Evolutionary conservation across 2,113 vertebrate genomes (phyloP).

Genomic region (Tringa solitaria): DNA sequence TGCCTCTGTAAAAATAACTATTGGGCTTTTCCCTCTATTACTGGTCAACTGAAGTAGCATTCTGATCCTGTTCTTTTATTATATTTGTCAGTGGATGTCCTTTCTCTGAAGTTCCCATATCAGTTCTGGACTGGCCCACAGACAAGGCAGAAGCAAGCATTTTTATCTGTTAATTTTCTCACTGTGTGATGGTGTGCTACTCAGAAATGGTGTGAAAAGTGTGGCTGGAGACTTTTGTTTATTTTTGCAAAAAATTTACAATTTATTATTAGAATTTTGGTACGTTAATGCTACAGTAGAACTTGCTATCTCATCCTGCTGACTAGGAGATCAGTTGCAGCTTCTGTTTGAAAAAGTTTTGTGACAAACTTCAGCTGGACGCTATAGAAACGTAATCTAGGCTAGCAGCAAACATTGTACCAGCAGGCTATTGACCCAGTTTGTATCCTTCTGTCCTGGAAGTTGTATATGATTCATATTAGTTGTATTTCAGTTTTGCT

Average conservation of each 20-base stretch:
- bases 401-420: background rate
- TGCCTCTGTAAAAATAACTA: background rate
- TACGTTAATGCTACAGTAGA: background rate
- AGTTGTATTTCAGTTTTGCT: background rate
- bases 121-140: background rate
- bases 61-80: background rate
- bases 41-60: background rate
- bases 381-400: background rate
- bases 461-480: background rate
- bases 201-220: background rate
- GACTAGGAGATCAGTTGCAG: background rate
- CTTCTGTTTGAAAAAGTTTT: background rate
- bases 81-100: background rate
- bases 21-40: background rate
- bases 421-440: background rate
- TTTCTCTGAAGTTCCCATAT: background rate
- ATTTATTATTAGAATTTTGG: background rate
- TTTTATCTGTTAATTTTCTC: background rate
- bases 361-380: background rate
- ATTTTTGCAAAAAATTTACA: background rate
- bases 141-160: fast-evolving
- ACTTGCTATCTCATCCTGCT: background rate
- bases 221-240: background rate
- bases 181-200: background rate
- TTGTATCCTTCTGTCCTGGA: background rate